phyloP scores from a whole-genome alignment of 2,888 invertebrate species.

The Acanthosepion pharaonis region DNA sequence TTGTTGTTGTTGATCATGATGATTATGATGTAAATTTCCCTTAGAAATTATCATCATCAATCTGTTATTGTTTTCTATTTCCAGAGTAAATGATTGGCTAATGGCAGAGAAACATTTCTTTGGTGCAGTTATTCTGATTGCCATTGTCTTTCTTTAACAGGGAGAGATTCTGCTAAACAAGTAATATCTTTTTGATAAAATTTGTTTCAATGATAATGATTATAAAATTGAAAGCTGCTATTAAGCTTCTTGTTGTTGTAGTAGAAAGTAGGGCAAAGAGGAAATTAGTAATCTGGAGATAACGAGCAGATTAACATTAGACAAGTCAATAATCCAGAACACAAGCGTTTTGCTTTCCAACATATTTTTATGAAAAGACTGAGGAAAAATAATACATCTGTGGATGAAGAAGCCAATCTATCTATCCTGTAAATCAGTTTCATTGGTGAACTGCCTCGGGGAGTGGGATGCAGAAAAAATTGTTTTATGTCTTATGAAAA shows the following conservation, averaged over 20 bases:
- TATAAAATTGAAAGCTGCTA: constrained; percentile 23
- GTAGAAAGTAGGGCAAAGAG: not conserved
- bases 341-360: not conserved
- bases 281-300: constrained; percentile 8
- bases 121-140: too few relatives aligned
- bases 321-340: not conserved
- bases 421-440: not conserved
- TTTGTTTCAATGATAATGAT: not conserved
- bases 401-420: not conserved
- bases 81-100: not conserved
- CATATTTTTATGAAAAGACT: not conserved
- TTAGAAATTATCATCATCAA: not conserved
- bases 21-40: too few relatives aligned
- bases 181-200: not conserved
- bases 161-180: not conserved
- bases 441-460: not conserved
- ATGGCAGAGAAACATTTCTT: not conserved
- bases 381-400: not conserved
- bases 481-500: not conserved
- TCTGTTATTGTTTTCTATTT: not conserved
- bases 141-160: not conserved
- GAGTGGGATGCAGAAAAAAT: not conserved
- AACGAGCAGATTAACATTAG: constrained; percentile 17
- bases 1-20: too few relatives aligned
- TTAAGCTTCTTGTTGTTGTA: not conserved